Percentiles rank a stretch among this genome's conserved stretches.
phyloP scores from a whole-genome alignment of 2,797 vertebrate genomes.

The Sebastes steindachneri region DNA sequence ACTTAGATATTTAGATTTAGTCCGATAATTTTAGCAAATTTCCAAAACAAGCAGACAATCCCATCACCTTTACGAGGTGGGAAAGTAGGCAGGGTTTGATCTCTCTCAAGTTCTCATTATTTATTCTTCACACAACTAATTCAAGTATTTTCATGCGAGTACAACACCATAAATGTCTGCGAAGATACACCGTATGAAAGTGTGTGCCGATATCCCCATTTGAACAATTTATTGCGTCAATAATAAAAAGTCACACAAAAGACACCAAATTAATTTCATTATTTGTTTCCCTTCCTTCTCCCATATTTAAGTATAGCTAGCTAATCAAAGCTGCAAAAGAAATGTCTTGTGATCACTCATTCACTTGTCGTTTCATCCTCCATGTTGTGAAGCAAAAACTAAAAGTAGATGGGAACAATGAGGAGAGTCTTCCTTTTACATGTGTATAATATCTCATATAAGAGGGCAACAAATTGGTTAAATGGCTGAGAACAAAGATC shows the following conservation, averaged over 20 bases:
- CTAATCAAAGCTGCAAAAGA: no score
- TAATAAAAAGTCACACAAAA: background rate
- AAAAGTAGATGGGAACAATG: no score
- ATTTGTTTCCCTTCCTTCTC: no score
- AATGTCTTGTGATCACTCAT: no score
- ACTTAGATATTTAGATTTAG: background rate
- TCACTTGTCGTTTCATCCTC: no score
- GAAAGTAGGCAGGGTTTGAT: background rate
- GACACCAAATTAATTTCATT: background rate
- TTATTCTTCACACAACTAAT: background rate
- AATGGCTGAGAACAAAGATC: background rate
- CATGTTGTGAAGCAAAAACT: accelerated
- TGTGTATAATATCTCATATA: no score
- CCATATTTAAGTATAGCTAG: no score
- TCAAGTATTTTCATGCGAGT: background rate
- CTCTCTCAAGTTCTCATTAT: background rate
- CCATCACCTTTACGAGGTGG: no score
- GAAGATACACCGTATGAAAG: accelerated
- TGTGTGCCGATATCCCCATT: background rate
- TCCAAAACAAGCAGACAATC: background rate
- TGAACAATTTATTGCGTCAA: background rate
- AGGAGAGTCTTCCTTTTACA: no score
- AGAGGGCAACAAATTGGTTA: background rate
- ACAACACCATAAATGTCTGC: background rate
- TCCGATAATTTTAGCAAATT: background rate